phyloP scores from a whole-genome alignment of 1,140 invertebrate genomes.

The Polypedilum pembai region DNA sequence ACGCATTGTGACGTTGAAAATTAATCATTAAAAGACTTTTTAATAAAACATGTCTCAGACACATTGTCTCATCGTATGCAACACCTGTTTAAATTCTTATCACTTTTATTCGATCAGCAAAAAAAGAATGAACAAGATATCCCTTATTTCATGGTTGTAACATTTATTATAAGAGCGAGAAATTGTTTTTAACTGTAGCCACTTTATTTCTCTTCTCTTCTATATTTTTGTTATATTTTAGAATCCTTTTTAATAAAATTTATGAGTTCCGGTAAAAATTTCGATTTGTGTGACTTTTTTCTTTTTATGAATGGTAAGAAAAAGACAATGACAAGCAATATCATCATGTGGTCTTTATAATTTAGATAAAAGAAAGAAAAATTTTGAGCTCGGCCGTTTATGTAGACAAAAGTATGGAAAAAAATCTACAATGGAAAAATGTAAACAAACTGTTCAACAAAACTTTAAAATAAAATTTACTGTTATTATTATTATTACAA shows the following conservation, averaged over 20 bases:
- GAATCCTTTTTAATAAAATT: not conserved
- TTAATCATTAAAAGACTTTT: not conserved
- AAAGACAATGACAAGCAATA: not conserved
- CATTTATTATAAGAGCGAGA: not conserved
- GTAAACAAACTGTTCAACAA: too few species aligned
- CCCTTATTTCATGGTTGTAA: constrained; percentile 6
- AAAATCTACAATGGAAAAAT: too few species aligned
- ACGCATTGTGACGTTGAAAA: not conserved
- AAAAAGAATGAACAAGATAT: not conserved
- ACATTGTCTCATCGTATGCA: constrained; percentile 20
- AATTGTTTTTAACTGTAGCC: not conserved
- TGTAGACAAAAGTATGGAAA: too few species aligned
- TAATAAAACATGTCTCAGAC: not conserved
- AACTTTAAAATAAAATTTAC: too few species aligned
- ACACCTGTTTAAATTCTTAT: constrained; percentile 25
- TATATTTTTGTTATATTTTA: not conserved
- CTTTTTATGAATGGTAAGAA: not conserved
- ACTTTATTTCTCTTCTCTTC: not conserved
- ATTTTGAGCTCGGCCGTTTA: too few species aligned
- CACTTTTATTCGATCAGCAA: not conserved
- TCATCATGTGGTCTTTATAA: constrained; percentile 8
- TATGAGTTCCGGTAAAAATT: not conserved
- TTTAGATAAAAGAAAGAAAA: not conserved
- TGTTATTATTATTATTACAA: too few species aligned
- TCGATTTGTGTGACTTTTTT: not conserved